Evolutionary conservation across 2,797 vertebrate genomes (phyloP).

Genomic region (Galagoides demidoff): DNA sequence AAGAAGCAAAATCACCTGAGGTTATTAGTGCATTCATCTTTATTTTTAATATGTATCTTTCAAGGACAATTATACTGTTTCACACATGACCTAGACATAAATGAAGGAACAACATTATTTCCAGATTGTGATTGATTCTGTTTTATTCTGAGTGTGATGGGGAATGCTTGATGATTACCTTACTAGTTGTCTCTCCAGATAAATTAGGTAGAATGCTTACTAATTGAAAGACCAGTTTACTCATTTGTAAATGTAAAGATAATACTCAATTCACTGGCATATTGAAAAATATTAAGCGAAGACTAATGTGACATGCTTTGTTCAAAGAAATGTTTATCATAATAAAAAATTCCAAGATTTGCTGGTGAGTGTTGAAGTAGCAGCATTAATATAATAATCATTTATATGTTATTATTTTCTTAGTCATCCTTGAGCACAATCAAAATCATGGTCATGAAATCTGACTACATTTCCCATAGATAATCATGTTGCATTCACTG

Average conservation of each 20-base stretch:
- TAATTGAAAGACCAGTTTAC: not conserved
- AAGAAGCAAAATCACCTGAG: not conserved
- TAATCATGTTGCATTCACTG: not conserved
- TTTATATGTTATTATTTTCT: not conserved
- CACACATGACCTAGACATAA: not conserved
- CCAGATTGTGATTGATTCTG: not conserved
- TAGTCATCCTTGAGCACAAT: not conserved
- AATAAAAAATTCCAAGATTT: not conserved
- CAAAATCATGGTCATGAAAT: not conserved
- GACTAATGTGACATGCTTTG: not conserved
- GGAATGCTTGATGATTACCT: not conserved
- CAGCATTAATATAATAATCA: not conserved
- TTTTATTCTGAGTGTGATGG: not conserved
- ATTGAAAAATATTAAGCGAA: not conserved
- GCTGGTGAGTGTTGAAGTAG: not conserved
- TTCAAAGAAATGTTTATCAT: not conserved
- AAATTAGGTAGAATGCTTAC: not conserved
- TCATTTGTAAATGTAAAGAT: not conserved
- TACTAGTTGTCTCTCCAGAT: not conserved
- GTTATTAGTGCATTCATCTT: not conserved
- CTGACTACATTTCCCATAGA: not conserved
- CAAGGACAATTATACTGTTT: not conserved
- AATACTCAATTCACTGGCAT: not conserved
- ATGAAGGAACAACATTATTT: not conserved
- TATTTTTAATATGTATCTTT: not conserved